These are phyloP conservation scores for Calypte anna DNA, from an alignment of 2,113 vertebrate species.

Conservation along the genomic window DNA sequence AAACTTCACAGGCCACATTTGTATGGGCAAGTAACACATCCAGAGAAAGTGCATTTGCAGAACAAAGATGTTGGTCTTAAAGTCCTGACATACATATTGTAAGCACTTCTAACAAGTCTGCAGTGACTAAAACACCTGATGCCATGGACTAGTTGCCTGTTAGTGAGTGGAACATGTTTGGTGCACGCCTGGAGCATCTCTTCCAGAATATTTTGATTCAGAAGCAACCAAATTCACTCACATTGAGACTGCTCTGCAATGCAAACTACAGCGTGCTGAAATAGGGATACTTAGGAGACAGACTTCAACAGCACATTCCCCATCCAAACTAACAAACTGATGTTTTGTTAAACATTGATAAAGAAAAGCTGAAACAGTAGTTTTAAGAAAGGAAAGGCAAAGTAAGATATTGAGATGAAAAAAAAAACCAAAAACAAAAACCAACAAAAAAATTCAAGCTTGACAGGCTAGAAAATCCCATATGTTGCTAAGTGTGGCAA, in stretches of 20 bases:
- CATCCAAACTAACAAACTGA: background rate
- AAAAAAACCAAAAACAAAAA: background rate
- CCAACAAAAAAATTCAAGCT: background rate
- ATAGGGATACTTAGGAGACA: background rate
- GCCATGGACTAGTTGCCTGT: background rate
- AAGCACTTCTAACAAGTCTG: background rate
- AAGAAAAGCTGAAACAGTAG: background rate
- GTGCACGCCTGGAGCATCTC: background rate
- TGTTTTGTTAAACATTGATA: background rate
- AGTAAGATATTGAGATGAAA: background rate
- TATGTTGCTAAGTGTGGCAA: background rate
- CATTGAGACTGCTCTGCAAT: background rate
- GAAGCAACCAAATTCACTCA: background rate
- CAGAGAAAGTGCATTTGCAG: background rate
- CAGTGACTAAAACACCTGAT: background rate
- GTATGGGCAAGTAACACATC: background rate
- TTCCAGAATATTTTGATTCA: background rate
- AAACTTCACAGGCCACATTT: background rate
- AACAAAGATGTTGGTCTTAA: background rate
- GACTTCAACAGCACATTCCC: background rate
- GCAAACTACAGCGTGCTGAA: fast-evolving
- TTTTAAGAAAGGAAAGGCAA: background rate
- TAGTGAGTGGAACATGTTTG: background rate
- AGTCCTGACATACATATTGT: background rate
- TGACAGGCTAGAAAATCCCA: background rate